These are phyloP conservation scores for Xenopus laevis DNA, from an alignment of 2,113 vertebrate species.

Conservation along the genomic window DNA sequence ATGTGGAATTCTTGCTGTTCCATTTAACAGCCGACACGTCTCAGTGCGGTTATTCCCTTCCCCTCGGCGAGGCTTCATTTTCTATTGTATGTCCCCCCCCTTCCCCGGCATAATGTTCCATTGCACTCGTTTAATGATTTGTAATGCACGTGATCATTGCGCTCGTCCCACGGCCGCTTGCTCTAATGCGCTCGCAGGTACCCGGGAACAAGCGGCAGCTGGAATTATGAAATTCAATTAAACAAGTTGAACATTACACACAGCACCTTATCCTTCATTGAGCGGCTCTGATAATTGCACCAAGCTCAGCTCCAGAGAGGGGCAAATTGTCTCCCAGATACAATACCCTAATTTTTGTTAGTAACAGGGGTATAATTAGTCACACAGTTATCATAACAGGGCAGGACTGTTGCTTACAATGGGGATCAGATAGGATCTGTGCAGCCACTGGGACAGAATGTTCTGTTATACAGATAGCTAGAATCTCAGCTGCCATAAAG, in stretches of 20 bases:
- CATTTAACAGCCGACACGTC: slow-evolving; percentile 52
- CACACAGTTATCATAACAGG: too few relatives aligned
- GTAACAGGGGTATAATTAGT: too few relatives aligned
- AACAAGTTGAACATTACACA: slow-evolving; percentile 17
- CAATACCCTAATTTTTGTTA: too few relatives aligned
- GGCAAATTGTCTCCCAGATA: too few relatives aligned
- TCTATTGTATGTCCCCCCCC: not conserved
- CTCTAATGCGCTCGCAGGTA: slow-evolving; percentile 55
- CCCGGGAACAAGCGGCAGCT: slow-evolving; percentile 41
- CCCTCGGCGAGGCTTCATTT: not conserved
- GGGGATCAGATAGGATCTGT: too few relatives aligned
- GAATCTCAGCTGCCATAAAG: too few relatives aligned
- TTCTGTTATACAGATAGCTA: too few relatives aligned
- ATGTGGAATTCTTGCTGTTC: too few relatives aligned
- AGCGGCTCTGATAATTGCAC: not conserved
- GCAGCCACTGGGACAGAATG: too few relatives aligned
- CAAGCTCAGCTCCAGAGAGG: too few relatives aligned
- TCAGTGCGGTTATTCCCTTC: slow-evolving; percentile 36
- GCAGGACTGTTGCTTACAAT: too few relatives aligned
- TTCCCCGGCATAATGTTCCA: slow-evolving; percentile 48
- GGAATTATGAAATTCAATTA: slow-evolving; percentile 12
- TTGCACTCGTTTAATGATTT: slow-evolving; percentile 65
- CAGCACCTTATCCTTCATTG: slow-evolving; percentile 16
- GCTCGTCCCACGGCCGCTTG: slow-evolving; percentile 56
- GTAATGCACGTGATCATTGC: slow-evolving; percentile 57